Base-by-base conservation (phyloP, 2,797 vertebrate species). In the Macrochelys suwanniensis region DNA sequence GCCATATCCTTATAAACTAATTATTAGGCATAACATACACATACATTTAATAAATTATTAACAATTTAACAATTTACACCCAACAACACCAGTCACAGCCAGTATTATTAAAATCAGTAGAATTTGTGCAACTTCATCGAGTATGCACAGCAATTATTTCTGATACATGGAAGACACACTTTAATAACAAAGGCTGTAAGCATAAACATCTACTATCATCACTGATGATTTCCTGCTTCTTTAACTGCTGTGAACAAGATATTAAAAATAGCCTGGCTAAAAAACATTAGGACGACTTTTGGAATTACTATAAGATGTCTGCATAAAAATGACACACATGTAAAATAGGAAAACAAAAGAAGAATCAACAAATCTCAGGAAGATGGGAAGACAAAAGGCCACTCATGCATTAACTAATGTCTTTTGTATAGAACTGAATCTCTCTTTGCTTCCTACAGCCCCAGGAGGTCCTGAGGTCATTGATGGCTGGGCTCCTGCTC, bases 341-440 rank as follows among this genome's bases (percentile, higher is more conserved):
- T 0, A 61, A 33, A 61, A 26, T 31, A 53, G 77, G 28, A 79
- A 93, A 89, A 53, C 17, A 53, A 56, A 37, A 45, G 71, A 76
- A 92, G 71, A 71, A 12, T 68, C 56, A 74, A 31, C 45, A 89
- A 85, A 84, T 31, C 93, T 80, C 51, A 54, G 83, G 50, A 90
- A 90, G 51, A 90, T 11, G 11, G 53, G 47, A 10, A 85, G 91
- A 77, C 92, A 71, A 59, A 33, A 71, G 54, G 79, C 91, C 93
- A 84, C 80, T 97, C 89, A 89, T 53, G 42, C 85, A n/a, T 56
- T 89, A 83, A 94, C 82, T 96, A 90, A 93, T 74, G 79, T 94
- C 96, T 86, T 26, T 95, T 89, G 47, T 45, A 74, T 89, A 93
- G 94, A 93, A 92, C 78, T 1, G 1, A 76, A 0, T 31, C 51